Evolutionary conservation across 2,797 vertebrate genomes (phyloP).

Genomic region (Falco cherrug): DNA sequence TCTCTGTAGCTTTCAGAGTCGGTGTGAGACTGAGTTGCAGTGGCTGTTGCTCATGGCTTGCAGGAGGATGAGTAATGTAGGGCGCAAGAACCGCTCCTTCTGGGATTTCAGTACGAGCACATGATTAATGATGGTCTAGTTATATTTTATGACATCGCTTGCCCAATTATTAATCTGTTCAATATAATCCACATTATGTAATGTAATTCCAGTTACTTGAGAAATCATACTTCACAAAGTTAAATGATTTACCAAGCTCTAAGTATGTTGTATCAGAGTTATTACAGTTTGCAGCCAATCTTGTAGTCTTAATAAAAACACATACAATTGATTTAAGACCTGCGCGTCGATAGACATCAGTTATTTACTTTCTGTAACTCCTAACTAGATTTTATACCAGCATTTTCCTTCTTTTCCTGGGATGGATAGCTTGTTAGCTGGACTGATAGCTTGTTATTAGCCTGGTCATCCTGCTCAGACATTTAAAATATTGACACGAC

Average conservation of each 20-base stretch:
- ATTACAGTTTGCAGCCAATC: neutral
- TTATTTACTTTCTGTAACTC: neutral
- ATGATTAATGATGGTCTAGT: neutral
- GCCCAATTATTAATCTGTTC: neutral
- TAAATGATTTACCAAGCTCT: neutral
- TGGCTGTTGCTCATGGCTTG: neutral
- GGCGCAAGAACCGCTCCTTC: neutral
- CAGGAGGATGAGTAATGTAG: neutral
- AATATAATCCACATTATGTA: neutral
- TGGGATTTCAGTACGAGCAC: neutral
- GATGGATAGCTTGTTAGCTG: neutral
- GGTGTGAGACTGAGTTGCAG: neutral
- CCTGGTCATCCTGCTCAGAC: neutral
- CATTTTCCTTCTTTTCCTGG: neutral
- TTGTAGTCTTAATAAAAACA: neutral
- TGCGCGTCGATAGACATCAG: fast-evolving
- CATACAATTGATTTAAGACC: neutral
- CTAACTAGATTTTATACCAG: neutral
- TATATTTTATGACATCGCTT: neutral
- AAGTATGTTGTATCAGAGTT: neutral
- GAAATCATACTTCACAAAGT: neutral
- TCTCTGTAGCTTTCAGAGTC: neutral
- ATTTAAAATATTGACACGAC: neutral
- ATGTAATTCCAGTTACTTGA: neutral
- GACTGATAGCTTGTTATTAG: neutral